A percentile compares a stretch with the other conserved stretches of the same genome.
These are phyloP conservation scores for Hoplodrina ambigua DNA, from an alignment of 2,888 invertebrate species.

Conservation along the genomic window DNA sequence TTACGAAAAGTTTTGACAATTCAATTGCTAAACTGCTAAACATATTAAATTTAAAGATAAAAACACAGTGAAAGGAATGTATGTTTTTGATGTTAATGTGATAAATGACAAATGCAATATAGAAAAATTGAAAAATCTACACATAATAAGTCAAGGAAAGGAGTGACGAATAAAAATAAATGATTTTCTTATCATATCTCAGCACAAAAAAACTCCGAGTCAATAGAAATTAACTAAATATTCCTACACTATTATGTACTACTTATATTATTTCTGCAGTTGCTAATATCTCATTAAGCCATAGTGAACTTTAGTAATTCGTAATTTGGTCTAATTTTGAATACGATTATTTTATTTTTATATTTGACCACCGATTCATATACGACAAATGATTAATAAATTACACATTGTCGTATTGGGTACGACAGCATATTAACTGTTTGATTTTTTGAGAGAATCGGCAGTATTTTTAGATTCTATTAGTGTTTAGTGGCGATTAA, in stretches of 20 bases:
- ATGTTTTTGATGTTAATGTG: background rate
- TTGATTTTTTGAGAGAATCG: background rate
- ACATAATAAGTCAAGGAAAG: background rate
- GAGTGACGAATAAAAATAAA: background rate
- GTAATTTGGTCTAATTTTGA: constrained; percentile 56
- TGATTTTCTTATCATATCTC: constrained; percentile 37
- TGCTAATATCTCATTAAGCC: constrained; percentile 28
- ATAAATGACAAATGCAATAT: background rate
- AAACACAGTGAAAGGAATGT: background rate
- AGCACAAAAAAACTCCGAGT: constrained; percentile 35
- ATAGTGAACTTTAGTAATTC: constrained; percentile 47
- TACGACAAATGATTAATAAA: constrained; percentile 31
- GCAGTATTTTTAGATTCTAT: too few relatives aligned
- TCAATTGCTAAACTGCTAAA: background rate
- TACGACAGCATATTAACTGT: constrained; percentile 11
- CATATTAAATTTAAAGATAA: too few relatives aligned
- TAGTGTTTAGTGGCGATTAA: too few relatives aligned
- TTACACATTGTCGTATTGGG: constrained; percentile 27
- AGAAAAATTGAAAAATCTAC: background rate
- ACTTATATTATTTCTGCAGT: constrained; percentile 38
- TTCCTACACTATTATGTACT: constrained; percentile 35
- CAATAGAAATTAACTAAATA: constrained; percentile 25
- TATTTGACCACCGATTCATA: constrained; percentile 3
- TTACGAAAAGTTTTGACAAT: background rate
- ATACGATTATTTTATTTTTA: constrained; percentile 10